A percentile compares a stretch with the other conserved stretches of the same genome.
Conservation (phyloP, 2,888 invertebrate genomes). For the Leucoma salicis region DNA sequence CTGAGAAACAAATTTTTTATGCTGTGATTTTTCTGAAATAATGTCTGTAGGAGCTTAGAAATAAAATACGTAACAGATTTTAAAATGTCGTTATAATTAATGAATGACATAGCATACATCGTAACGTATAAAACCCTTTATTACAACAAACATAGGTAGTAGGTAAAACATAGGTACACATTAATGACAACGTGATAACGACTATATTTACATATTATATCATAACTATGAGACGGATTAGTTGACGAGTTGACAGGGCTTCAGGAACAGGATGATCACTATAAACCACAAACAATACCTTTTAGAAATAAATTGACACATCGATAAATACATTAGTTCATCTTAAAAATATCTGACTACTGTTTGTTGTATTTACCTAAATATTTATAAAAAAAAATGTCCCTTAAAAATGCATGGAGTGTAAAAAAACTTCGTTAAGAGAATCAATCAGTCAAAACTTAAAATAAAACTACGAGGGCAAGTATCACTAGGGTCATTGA, state of each 20-base stretch:
- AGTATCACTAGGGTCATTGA: conserved; percentile 57
- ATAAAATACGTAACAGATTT: conserved; percentile 38
- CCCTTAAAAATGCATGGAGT: conserved; percentile 61
- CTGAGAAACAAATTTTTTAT: conserved; percentile 33
- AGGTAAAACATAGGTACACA: conserved; percentile 10
- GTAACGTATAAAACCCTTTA: conserved; percentile 62
- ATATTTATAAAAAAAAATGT: conserved; percentile 43
- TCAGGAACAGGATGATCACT: conserved; percentile 24
- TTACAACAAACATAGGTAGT: conserved; percentile 48
- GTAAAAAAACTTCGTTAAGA: conserved; percentile 44
- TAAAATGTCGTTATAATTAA: conserved; percentile 64
- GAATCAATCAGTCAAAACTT: conserved; percentile 73
- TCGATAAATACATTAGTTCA: conserved; percentile 45
- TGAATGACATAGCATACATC: conserved; percentile 59
- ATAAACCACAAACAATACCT: conserved; percentile 23
- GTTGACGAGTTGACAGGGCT: conserved; percentile 20
- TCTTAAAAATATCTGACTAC: conserved; percentile 55
- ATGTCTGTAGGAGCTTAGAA: conserved; percentile 9
- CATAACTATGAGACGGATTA: conserved; percentile 43
- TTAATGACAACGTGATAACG: conserved; percentile 35
- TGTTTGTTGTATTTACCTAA: conserved; percentile 58
- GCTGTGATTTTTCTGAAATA: conserved; percentile 12
- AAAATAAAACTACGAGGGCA: conserved; percentile 65
- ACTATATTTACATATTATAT: conserved; percentile 38
- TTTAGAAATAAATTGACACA: conserved; percentile 49